phyloP scores from a whole-genome alignment of 2,113 vertebrate genomes.

The Genyomyrus donnyi region DNA sequence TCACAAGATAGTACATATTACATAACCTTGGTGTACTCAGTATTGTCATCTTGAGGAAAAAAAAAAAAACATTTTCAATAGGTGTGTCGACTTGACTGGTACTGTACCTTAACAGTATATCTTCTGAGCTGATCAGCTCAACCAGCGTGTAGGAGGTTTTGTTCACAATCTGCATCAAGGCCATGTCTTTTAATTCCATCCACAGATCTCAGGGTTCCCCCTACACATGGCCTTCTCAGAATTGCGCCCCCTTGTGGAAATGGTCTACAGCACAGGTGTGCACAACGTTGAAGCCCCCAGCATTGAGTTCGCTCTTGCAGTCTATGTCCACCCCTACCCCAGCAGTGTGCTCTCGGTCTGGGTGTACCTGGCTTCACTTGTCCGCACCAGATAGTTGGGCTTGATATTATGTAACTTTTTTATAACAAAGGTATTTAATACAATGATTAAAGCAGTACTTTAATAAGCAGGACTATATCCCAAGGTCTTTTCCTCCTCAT shows the following conservation, averaged over 20 bases:
- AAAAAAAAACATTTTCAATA: neutral
- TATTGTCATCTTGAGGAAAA: neutral
- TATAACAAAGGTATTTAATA: neutral
- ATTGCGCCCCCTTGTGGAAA: conserved; percentile 77
- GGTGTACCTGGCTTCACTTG: conserved; percentile 90
- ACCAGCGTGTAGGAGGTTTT: neutral
- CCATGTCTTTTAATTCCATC: neutral
- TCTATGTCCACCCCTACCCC: conserved; percentile 86
- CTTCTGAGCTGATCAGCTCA: neutral
- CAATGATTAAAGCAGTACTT: neutral
- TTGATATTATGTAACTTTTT: neutral
- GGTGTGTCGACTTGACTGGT: neutral
- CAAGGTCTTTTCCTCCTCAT: neutral
- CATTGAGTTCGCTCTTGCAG: conserved; percentile 88
- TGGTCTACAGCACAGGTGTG: conserved; percentile 84
- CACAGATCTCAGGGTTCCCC: conserved; percentile 88
- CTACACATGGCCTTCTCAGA: conserved; percentile 87
- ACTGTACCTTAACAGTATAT: neutral
- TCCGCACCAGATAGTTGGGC: conserved; percentile 54
- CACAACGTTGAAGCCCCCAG: conserved; percentile 73
- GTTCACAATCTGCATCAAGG: neutral
- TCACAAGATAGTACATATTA: neutral
- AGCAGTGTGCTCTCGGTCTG: conserved; percentile 84
- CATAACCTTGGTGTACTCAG: neutral
- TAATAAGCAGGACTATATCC: neutral